Percentiles rank a stretch among this genome's conserved stretches.
These are phyloP conservation scores for Sinosuthora webbiana DNA, from an alignment of 2,113 vertebrate species.

Conservation along the genomic window DNA sequence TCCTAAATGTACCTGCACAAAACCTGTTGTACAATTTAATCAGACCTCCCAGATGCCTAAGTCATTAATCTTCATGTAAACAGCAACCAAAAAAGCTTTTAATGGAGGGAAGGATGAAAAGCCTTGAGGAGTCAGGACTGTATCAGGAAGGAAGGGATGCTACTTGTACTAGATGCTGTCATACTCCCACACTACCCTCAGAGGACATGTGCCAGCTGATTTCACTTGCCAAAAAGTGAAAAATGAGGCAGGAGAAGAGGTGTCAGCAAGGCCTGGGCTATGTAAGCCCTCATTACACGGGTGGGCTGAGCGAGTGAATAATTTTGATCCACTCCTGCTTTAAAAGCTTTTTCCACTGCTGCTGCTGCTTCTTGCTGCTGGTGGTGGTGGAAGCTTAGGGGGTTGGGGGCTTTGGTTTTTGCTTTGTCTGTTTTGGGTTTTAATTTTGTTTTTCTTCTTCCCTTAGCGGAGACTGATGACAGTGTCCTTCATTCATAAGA, in stretches of 20 bases:
- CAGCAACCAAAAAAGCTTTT: background rate
- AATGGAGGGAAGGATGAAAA: background rate
- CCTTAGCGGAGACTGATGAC: background rate
- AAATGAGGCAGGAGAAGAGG: background rate
- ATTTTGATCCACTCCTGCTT: background rate
- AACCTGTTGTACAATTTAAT: background rate
- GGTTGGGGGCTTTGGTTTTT: background rate
- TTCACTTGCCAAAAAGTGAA: background rate
- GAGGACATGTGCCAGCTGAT: rapidly evolving
- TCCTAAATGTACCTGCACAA: background rate
- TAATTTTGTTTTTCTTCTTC: background rate
- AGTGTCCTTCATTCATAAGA: background rate
- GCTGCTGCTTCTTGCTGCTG: background rate
- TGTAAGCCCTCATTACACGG: rapidly evolving
- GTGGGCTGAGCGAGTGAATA: rapidly evolving
- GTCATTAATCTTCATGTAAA: background rate
- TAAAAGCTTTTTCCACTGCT: background rate
- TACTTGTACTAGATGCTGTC: background rate
- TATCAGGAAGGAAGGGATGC: background rate
- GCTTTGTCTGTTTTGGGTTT: background rate
- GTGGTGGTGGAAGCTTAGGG: rapidly evolving
- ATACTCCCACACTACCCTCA: rapidly evolving
- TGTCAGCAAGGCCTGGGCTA: background rate
- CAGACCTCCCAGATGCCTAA: background rate
- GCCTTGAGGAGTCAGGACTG: background rate